Conservation (phyloP, 2,888 invertebrate species). For the Hydrotaea diabolus region DNA sequence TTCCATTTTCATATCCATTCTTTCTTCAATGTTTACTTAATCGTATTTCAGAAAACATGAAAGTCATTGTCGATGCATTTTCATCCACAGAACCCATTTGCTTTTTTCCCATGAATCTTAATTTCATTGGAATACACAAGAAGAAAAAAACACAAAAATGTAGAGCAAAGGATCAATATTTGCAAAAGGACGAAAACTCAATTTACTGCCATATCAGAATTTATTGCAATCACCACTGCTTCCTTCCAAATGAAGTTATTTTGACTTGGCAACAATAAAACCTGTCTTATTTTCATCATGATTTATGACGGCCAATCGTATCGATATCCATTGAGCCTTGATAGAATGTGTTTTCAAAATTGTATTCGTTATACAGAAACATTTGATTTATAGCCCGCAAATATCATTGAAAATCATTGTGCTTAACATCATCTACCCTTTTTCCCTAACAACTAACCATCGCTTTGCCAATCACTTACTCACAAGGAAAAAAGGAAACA, state of each 20-base stretch:
- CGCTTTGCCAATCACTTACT: not conserved
- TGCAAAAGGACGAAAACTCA: no score
- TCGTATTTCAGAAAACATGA: not conserved
- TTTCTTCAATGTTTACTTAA: not conserved
- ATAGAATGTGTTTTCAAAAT: slow-evolving; percentile 1
- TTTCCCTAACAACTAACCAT: no score
- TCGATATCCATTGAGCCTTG: not conserved
- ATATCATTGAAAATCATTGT: slow-evolving; percentile 25
- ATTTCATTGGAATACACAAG: not conserved
- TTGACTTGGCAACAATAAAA: no score
- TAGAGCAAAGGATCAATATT: not conserved
- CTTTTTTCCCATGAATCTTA: not conserved
- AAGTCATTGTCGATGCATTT: not conserved
- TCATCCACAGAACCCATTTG: not conserved
- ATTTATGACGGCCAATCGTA: slow-evolving; percentile 30
- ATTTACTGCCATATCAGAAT: no score
- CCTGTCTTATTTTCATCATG: slow-evolving; percentile 8
- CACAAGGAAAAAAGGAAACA: not conserved
- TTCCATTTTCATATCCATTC: not conserved
- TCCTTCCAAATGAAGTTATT: no score
- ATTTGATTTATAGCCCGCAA: slow-evolving; percentile 61
- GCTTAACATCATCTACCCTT: not conserved
- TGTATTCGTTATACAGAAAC: slow-evolving; percentile 29
- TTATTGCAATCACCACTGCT: no score
- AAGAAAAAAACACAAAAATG: not conserved